Evolutionary conservation across 2,797 vertebrate genomes (phyloP), one percentile per base, ranked within the genome.

Genomic region (Dromococcyx pavoninus): DNA sequence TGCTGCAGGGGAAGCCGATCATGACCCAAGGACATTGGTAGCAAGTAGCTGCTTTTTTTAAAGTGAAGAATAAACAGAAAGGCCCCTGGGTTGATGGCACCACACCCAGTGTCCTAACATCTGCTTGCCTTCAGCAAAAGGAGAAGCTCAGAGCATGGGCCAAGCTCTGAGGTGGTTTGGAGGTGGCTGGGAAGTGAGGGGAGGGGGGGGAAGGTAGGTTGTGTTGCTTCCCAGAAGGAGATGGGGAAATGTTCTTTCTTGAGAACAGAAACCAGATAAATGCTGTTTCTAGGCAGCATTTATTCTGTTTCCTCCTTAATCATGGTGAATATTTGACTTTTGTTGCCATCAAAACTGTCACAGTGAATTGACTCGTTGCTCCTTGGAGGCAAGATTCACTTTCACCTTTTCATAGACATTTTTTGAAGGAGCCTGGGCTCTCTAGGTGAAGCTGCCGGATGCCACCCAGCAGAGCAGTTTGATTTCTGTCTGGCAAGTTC

Each of bases 21-120:
- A 0, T 25, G 18, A 58, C 30, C 41, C 16, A 13, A 37, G 25
- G 32, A 15, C 3, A 1, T 0, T 22, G 43, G 5, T 8, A 67
- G 37, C 54, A 46, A 67, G 50, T 2, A 57, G 76, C 23, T 74
- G 50, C 9, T 5, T 16, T 7, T 24, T 72, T 33, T 53, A 5
- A 23, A 73, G 43, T 27, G 30, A 24, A 60, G 85, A 69, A 33
- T 9, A 19, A 79, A 35, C 74, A 86, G 80, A 35, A 57, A 48
- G 14, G 32, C 28, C 25, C 23, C 7, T 0, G 1, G 17, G 19
- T 11, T 69, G 66, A 19, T 66, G 28, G 24, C 19, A 25, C 17
- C 1, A 18, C 22, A 56, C 13, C 17, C 64, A 3, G 37, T 28
- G 43, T 33, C 33, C 28, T 39, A 37, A 33, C 3, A 3, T 12